These are phyloP conservation scores for Patiria miniata DNA, from an alignment of 35 echinoderm and acorn worm species.

Conservation along the genomic window DNA sequence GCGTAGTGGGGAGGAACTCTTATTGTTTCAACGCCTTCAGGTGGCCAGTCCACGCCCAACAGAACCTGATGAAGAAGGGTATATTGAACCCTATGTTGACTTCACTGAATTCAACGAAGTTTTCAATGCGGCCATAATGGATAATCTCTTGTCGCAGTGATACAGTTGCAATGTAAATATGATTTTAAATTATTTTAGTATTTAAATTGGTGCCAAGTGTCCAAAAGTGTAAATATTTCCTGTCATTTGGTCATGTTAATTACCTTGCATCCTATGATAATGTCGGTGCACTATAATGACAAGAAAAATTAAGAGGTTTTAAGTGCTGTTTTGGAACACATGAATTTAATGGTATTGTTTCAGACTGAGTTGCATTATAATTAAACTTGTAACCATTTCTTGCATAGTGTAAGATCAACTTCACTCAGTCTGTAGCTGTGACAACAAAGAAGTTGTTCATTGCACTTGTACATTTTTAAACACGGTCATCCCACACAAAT, in stretches of 20 bases:
- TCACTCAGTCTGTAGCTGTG: too few relatives aligned
- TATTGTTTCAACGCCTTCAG: slow-evolving; percentile 32
- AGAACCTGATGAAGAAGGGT: slow-evolving; percentile 56
- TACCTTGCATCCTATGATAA: not conserved
- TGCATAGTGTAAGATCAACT: too few relatives aligned
- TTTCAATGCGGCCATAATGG: slow-evolving; percentile 41
- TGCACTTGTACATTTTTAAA: too few relatives aligned
- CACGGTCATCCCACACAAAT: too few relatives aligned
- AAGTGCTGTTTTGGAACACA: too few relatives aligned
- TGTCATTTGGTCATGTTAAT: not conserved
- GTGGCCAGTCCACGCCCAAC: not conserved
- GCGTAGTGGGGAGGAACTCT: slow-evolving; percentile 46
- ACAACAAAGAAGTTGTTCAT: too few relatives aligned
- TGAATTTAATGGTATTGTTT: too few relatives aligned
- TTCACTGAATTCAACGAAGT: slow-evolving; percentile 78
- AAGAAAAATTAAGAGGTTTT: too few relatives aligned
- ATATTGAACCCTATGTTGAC: slow-evolving; percentile 83
- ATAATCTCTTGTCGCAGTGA: slow-evolving; percentile 16
- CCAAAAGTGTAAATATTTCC: slow-evolving; percentile 14
- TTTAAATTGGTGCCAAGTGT: slow-evolving; percentile 20
- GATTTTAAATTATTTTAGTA: not conserved
- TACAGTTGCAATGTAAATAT: not conserved
- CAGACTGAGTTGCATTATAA: too few relatives aligned
- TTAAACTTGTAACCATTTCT: too few relatives aligned
- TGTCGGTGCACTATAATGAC: not conserved